Conservation (phyloP, 2,797 vertebrate species). For the Cirrhinus molitorella region DNA sequence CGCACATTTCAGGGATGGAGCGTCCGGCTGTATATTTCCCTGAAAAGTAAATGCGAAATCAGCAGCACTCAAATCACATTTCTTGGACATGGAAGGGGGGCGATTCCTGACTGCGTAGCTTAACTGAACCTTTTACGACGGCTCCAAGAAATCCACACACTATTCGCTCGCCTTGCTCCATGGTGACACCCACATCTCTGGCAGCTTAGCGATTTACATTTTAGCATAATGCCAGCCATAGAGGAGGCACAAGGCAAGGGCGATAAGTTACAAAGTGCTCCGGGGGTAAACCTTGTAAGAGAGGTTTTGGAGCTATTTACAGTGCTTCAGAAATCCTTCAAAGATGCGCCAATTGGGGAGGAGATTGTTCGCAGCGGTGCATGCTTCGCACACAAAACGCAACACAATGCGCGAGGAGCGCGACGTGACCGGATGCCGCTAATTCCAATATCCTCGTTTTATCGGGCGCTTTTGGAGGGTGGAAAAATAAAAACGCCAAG, state of each 20-base stretch:
- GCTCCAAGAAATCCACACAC: conserved; percentile 60
- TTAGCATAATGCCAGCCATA: conserved; percentile 86
- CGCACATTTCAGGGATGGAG: background rate
- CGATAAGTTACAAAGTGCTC: conserved; percentile 88
- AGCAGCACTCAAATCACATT: conserved; percentile 41
- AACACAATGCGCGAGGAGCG: conserved; percentile 51
- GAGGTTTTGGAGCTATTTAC: conserved; percentile 88
- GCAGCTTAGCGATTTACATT: conserved; percentile 86
- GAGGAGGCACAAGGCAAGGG: conserved; percentile 84
- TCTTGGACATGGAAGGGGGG: conserved; percentile 33
- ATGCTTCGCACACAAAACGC: conserved; percentile 80
- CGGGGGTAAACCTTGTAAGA: conserved; percentile 85
- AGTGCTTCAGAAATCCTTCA: conserved; percentile 83
- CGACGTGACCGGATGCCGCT: conserved; percentile 81
- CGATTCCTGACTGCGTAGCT: conserved; percentile 23
- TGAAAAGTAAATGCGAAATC: conserved; percentile 36
- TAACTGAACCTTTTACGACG: conserved; percentile 18
- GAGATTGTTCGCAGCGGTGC: conserved; percentile 80
- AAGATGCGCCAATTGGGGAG: conserved; percentile 82
- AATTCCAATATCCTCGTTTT: conserved; percentile 80
- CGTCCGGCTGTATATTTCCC: conserved; percentile 28
- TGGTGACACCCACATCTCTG: conserved; percentile 83
- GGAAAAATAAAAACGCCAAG: conserved; percentile 22
- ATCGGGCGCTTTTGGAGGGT: conserved; percentile 63
- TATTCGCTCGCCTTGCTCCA: conserved; percentile 82